Evolutionary conservation across 2,113 vertebrate genomes (phyloP).

Genomic region (Channa maculata): DNA sequence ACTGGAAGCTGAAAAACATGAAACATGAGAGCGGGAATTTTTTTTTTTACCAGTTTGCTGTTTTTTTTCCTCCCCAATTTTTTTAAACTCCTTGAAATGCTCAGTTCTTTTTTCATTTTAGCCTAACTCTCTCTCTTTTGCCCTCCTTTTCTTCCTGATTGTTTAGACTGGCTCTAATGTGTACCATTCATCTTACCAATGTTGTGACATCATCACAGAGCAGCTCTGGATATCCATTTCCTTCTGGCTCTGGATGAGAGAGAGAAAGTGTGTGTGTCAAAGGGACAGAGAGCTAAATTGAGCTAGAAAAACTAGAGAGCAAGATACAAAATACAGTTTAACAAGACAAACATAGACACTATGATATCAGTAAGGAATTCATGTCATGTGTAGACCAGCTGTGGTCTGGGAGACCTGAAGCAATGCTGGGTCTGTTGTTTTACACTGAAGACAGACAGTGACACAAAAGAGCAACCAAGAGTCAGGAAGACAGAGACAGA

Average conservation of each 20-base stretch:
- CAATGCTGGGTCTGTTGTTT: neutral
- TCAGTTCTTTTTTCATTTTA: slow-evolving; percentile 2
- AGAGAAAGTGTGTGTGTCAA: neutral
- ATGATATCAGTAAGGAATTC: slow-evolving; percentile 18
- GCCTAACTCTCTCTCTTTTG: neutral
- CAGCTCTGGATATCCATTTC: slow-evolving; percentile 54
- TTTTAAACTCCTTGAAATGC: neutral
- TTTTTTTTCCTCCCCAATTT: neutral
- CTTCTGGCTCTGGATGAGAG: slow-evolving; percentile 52
- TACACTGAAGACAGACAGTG: neutral
- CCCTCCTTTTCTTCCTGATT: slow-evolving; percentile 18
- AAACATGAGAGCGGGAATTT: slow-evolving; percentile 25
- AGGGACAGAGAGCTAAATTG: neutral
- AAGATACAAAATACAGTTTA: slow-evolving; percentile 8
- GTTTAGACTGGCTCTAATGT: slow-evolving; percentile 62
- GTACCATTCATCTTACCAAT: slow-evolving; percentile 52
- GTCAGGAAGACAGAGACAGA: slow-evolving; percentile 12
- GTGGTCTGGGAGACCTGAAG: slow-evolving; percentile 18
- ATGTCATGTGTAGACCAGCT: slow-evolving; percentile 54
- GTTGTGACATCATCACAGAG: slow-evolving; percentile 61
- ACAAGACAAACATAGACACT: slow-evolving; percentile 6
- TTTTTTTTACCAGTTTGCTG: neutral
- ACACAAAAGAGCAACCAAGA: neutral
- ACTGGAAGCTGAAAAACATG: neutral
- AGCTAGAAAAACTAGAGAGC: neutral